Base-by-base conservation (phyloP, 2,113 vertebrate species). In the Megalops atlanticus region DNA sequence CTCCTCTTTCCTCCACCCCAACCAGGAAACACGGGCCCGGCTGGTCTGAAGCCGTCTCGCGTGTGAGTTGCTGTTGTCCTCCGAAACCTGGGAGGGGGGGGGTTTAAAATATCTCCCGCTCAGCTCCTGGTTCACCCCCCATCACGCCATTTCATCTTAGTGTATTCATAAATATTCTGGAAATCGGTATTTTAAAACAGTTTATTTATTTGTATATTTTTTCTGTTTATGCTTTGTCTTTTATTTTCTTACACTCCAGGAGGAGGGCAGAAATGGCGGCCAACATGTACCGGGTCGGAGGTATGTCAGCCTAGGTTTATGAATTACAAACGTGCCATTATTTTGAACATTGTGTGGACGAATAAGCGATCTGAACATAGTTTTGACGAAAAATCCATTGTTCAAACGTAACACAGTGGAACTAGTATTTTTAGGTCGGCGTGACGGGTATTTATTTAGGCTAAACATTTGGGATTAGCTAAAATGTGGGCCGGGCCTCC, bases 261-360 rank as follows among this genome's bases (percentile, higher is more conserved):
- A 80, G 79, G 79, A 93, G 94, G 92, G 92, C 94, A 94, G 95
- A 95, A 92, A 96, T 95, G 94, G 95, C 94, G 93, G 95, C 94
- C 92, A 96, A 96, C 93, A 96, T 96, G 95, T 96, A 96, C 91
- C 91, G 95, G 93, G 94, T 96, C 92, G 92, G 96, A 95, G 94
- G 96, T 95, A 94, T 91, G 95, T 94, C 91, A 92, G 88, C 91
- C 92, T 92, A 89, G 77, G 36, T 88, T 88, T 90, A 86, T 90
- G 77, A 83, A 88, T 90, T 79, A 86, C 85, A 85, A 76, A 43
- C 77, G 45, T 74, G 83, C 38, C 86, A 81, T 75, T 68, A 77
- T 27, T 33, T 75, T 58, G 27, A 43, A 24, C 33, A 0, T 79
- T 74, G 41, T 39, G 33, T n/a, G 31, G 77, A 27, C 35, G 36